Base-by-base conservation (phyloP, 2,888 invertebrate genomes). In the Cataglyphis albicans region DNA sequence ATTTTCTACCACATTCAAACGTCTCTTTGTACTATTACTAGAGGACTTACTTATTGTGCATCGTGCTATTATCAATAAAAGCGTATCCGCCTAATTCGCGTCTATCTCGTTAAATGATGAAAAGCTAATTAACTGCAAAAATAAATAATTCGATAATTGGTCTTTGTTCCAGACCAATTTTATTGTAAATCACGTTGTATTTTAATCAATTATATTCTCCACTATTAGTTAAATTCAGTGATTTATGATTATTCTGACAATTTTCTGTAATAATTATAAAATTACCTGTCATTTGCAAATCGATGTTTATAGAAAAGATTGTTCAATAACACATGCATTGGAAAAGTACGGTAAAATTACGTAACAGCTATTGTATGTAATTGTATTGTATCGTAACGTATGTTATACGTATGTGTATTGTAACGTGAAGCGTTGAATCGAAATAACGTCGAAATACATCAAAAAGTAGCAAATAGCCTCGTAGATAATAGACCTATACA, bases 61-160 rank as follows among this genome's bases (percentile, higher is more conserved):
- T 29, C n/a, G 48, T 12, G 21, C 38, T 64, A 81, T 84, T 84
- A 87, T 83, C 75, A 80, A 75, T 83, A 84, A 78, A 81, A 25
- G 63, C 64, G 29, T 29, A 70, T 75, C 55, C 73, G 64, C 52
- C 55, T 83, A 83, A 63, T 86, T 72, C 70, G 59, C 38, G 32
- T 52, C 68, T 57, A 57, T 52, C 72, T 70, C 55, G 35, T 57
- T 55, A 41, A 76, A 73, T 57, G 38, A 64, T 44, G 21, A 44
- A 48, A 48, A 44, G 21, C 70, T 67, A 82, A 75, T 70, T 75
- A 81, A 84, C 59, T 63, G 35, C 18, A 35, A 48, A 82, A 75
- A 83, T 78, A 81, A 80, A 72, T 85, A 83, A 86, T 72, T 76
- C 38, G 61, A 70, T 67, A 63, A 35, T 35, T 35, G 6, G 35